Evolutionary conservation across 2,113 vertebrate genomes (phyloP), one percentile per base, ranked within the genome.

Genomic region (Chinchilla lanigera): DNA sequence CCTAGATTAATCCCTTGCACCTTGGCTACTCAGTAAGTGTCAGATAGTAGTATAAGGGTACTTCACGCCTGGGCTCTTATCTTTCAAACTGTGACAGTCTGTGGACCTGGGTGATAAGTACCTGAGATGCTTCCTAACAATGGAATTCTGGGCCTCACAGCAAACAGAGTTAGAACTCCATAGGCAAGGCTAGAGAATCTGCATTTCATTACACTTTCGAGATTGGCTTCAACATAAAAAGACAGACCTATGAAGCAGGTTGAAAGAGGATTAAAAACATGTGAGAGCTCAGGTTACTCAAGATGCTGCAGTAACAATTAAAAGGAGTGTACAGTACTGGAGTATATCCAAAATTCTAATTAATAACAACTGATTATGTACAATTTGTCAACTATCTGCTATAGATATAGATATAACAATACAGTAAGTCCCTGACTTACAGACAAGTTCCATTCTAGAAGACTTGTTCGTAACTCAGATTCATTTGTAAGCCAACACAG

Each of bases 101-200:
- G 9, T 67, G n/a, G 30, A 30, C 52, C 38, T 13, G 58, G 30
- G 6, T 50, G 24, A 80, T 41, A 91, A 85, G 35, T 1, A 17
- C 19, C 20, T 14, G 33, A 1, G 3, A 56, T 71, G 52, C 33
- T 69, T 50, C 50, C 73, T 60, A 84, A 3, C 17, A 17, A 0
- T 16, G 12, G 9, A 44, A 13, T 30, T 58, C 17, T 78, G 26
- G 33, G 3, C 13, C 20, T 85, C 44, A 1, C 14, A 4, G 4
- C 50, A 87, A 88, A 89, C 50, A n/a, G 38, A 93, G 28, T 71
- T 19, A 95, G 75, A 95, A 61, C 11, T 82, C 19, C 54, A 1
- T 8, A 44, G 41, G 0, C 35, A 26, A 13, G 8, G 7, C 38
- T 50, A 19, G 50, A 26, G 33, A 75, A 54, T 5, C 28, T 38